Evolutionary conservation across 2,888 invertebrate species (phyloP).

Genomic region (Patella pellucida): DNA sequence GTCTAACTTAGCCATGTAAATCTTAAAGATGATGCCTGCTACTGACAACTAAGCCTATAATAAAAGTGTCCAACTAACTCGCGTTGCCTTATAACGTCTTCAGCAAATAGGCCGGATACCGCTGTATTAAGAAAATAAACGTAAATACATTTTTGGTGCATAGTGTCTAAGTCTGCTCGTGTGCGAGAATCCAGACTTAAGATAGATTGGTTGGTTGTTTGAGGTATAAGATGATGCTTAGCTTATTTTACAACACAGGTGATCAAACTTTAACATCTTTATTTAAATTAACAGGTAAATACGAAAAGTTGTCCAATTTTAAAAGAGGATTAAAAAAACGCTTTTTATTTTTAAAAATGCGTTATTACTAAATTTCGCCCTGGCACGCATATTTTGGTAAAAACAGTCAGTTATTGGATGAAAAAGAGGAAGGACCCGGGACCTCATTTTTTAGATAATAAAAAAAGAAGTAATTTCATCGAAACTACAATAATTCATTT

Average conservation of each 20-base stretch:
- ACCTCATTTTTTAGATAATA: too few relatives aligned
- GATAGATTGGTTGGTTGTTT: too few relatives aligned
- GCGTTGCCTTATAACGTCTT: neutral
- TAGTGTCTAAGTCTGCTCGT: neutral
- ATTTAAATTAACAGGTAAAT: conserved; percentile 6
- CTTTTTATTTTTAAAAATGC: too few relatives aligned
- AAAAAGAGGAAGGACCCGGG: too few relatives aligned
- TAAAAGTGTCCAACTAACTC: conserved; percentile 1
- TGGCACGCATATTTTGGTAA: too few relatives aligned
- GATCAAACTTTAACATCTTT: neutral
- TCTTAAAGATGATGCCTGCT: neutral
- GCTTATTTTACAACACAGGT: neutral
- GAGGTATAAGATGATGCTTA: too few relatives aligned
- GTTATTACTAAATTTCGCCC: too few relatives aligned
- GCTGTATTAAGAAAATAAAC: conserved; percentile 3
- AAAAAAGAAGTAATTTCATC: too few relatives aligned
- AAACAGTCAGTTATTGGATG: too few relatives aligned
- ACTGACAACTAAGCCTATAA: too few relatives aligned
- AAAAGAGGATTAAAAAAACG: too few relatives aligned
- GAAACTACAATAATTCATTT: too few relatives aligned
- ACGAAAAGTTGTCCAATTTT: neutral
- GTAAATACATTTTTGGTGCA: neutral
- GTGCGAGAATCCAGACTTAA: conserved; percentile 2
- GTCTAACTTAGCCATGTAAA: conserved; percentile 2
- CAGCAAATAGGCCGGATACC: neutral